Base-by-base conservation (phyloP, 1,140 invertebrate species). In the Antheraea mylitta region DNA sequence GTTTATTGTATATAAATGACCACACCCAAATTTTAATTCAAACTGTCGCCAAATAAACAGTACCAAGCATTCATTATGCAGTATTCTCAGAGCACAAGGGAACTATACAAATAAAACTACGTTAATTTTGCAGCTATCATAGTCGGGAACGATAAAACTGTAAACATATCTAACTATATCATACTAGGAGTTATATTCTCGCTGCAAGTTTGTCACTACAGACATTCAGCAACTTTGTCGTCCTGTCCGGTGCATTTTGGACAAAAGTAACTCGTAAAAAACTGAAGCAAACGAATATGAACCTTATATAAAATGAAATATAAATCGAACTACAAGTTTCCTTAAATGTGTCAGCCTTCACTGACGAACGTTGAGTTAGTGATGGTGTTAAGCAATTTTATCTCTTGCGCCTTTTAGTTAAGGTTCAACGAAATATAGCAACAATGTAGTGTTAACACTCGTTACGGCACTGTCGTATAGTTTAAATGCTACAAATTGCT, bases 401-500 rank as follows among this genome's bases (percentile, higher is more conserved):
- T 45, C 42, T 66, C 66, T 42, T 74, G 42, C 18, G 5, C 10
- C 18, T 0, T 66, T 22, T 13, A 16, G 10, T 18, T 67, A 71
- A 69, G 63, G 66, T 68, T 53, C 3, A 18, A 45, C 3, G 13
- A 36, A 58, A 58, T 63, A 53, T 60, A 5, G 59, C 30, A 48
- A 76, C 68, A 71, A 70, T 69, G 72, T 74, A 68, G 68, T 66
- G 66, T 69, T 71, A 67, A 61, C 69, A 58, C 62, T 53, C 64
- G 62, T 64, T 16, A 13, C 45, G 45, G 48, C 69, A 60, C 36
- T 72, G 64, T 70, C 73, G 75, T 63, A 80, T 58, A 73, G 74
- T 73, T 81, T 76, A 80, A 80, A 82, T 67, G 71, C 72, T 78
- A 78, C 76, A 79, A 81, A 80, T 82, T 82, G 70, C 75, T 77